Conservation (phyloP, 2,113 vertebrate species). For the Neodon shergylaensis region DNA sequence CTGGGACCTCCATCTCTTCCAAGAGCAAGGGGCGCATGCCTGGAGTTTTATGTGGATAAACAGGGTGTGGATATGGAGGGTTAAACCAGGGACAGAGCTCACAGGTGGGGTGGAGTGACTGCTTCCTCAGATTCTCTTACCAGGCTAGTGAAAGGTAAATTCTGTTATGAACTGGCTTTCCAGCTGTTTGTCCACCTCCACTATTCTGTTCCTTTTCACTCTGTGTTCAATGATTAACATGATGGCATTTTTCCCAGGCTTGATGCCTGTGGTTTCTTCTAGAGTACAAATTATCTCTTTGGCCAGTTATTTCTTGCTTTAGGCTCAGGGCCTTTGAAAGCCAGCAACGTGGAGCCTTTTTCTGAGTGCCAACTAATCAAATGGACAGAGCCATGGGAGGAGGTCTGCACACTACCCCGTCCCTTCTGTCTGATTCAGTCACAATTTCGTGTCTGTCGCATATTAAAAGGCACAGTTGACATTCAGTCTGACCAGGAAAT, state of each 20-base stretch:
- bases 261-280: conserved; percentile 56
- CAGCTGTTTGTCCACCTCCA: neutral
- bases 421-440: neutral
- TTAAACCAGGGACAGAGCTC: neutral
- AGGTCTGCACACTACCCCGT: neutral
- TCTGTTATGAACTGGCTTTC: neutral
- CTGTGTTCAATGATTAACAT: conserved; percentile 49
- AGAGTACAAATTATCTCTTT: conserved; percentile 71
- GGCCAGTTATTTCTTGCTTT: conserved; percentile 52
- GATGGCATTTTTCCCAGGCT: conserved; percentile 31
- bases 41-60: conserved; percentile 9
- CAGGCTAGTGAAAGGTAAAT: neutral
- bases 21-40: neutral
- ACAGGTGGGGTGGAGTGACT: neutral
- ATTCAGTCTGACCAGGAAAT: conserved; percentile 26
- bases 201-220: neutral
- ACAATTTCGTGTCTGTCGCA: conserved; percentile 44
- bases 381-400: neutral
- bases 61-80: neutral
- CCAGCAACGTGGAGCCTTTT: neutral
- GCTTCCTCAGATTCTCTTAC: neutral
- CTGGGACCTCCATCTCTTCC: neutral
- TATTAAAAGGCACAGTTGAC: conserved; percentile 50
- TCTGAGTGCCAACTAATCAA: conserved; percentile 52
- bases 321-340: conserved; percentile 51